phyloP scores from a whole-genome alignment of 2,113 vertebrate genomes.

The Seriola aureovittata region DNA sequence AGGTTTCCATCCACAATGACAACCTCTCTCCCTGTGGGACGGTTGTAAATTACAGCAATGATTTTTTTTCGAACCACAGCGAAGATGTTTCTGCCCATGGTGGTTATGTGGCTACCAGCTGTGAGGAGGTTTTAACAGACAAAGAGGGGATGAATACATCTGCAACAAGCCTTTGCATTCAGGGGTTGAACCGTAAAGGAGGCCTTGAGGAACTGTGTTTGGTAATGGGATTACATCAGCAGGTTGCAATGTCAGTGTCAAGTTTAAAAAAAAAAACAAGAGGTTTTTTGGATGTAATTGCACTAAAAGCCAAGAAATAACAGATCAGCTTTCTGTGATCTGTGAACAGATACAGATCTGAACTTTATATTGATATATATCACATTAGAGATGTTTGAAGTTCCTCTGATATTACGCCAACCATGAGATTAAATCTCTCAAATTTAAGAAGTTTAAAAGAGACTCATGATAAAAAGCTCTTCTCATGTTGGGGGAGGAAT shows the following conservation, averaged over 20 bases:
- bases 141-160: too few species aligned
- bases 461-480: not conserved
- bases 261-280: too few species aligned
- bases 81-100: too few species aligned
- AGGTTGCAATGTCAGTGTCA: not conserved
- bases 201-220: too few species aligned
- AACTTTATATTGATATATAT: not conserved
- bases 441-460: not conserved
- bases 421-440: conserved; percentile 4
- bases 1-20: not conserved
- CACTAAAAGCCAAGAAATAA: not conserved
- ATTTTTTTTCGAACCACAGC: too few species aligned
- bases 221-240: not conserved
- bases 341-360: not conserved
- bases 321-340: not conserved
- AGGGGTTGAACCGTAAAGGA: too few species aligned
- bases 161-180: too few species aligned
- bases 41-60: not conserved
- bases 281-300: not conserved
- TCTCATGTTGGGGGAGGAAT: not conserved
- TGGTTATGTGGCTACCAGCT: too few species aligned
- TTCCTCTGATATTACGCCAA: not conserved
- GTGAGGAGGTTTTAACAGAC: not conserved
- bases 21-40: not conserved
- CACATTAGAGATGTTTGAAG: not conserved